Percentiles rank a stretch among this genome's conserved stretches.
Conservation (phyloP, 2,888 invertebrate genomes). For the Ennomos fuscantarius region DNA sequence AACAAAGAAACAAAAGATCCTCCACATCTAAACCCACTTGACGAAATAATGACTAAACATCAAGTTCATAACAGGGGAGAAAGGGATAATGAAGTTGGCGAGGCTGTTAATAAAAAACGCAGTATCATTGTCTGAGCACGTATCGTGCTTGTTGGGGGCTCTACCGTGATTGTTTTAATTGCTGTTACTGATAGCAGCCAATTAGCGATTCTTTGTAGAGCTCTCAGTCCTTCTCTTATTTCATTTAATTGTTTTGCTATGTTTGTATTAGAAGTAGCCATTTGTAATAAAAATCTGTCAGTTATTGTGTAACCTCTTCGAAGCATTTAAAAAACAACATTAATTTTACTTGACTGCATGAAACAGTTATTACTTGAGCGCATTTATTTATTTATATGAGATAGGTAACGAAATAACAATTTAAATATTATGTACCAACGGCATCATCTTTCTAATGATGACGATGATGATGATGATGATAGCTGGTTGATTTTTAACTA, state of each 20-base stretch:
- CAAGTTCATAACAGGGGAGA: constrained; percentile 12
- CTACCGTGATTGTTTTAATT: constrained; percentile 28
- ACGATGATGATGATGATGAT: no score
- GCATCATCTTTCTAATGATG: no score
- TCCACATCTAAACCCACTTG: constrained; percentile 23
- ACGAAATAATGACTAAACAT: constrained; percentile 29
- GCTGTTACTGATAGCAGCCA: constrained; percentile 14
- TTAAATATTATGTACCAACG: no score
- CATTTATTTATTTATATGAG: no score
- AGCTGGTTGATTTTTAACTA: no score
- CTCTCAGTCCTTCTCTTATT: not conserved
- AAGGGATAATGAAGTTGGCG: constrained; percentile 18
- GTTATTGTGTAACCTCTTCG: no score
- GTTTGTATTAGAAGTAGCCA: not conserved
- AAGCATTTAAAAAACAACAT: no score
- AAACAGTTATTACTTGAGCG: no score
- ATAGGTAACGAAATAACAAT: no score
- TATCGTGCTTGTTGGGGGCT: constrained; percentile 23
- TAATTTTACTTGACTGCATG: no score
- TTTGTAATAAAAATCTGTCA: no score
- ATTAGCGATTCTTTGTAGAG: constrained; percentile 14
- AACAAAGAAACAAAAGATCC: constrained; percentile 20
- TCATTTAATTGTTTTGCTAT: not conserved
- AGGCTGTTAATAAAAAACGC: constrained; percentile 24
- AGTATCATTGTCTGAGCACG: constrained; percentile 34